Base-by-base conservation (phyloP, 2,888 invertebrate genomes). In the Melanophora roralis region DNA sequence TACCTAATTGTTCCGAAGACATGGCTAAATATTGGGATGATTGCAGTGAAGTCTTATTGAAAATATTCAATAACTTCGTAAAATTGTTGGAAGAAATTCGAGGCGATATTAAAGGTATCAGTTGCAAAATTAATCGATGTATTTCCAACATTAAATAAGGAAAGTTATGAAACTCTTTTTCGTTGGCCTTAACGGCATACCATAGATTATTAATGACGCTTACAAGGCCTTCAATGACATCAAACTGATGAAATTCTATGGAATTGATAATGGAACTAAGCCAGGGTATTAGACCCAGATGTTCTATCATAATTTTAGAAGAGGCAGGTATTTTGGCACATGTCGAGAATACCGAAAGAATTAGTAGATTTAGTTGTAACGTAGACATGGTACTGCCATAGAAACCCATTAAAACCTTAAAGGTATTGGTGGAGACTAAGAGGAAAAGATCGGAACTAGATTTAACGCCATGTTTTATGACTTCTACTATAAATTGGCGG, bases 321-420 rank as follows among this genome's bases (percentile, higher is more conserved):
- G 94, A 93, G 78, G 93, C 92, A 0, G 93, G 92, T 36, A 95
- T 92, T 72, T 92, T 91, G 5, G 93, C 92, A 51, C 93, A 92
- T 1, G 92, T 91, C 81, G 92, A 91, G 1, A 96, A 84, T 0
- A 94, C 92, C 69, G 93, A 91, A 27, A 97, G 89, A 80, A 96
- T 93, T 64, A 92, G 91, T 72, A 93, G 91, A 88, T 93, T 94
- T 1, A 91, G 91, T 79, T 92, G 92, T 57, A 90, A 88, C 82
- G 94, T 94, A n/a, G 93, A 91, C 53, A 95, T 86, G 16, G 91
- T 90, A 23, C 93, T 93, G 0, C 91, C 91, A 86, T 93, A 94
- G 85, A 93, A 94, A 83, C 94, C 93, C 87, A 95, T 92, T 1
- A 97, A 90, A 86, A 95, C 93, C 88, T 96, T 96, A 82, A 95